Percentiles rank a stretch among this genome's conserved stretches.
phyloP scores from a whole-genome alignment of 2,888 invertebrate species.

The Drosophila nr. fundita region DNA sequence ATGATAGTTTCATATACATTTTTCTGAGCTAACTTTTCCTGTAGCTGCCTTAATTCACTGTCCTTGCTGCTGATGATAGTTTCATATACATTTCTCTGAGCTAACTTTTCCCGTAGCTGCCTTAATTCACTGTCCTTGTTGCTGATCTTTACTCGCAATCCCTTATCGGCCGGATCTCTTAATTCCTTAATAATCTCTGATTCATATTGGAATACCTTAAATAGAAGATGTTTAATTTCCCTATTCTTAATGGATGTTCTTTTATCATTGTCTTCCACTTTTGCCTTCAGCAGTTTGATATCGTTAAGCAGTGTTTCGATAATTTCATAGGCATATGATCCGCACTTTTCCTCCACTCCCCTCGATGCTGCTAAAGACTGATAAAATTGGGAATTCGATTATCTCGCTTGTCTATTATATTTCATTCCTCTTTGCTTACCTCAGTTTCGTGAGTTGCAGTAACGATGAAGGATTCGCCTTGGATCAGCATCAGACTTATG shows the following conservation, averaged over 20 bases:
- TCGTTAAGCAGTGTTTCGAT: background rate
- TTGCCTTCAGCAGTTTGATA: background rate
- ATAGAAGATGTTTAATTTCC: rapidly evolving
- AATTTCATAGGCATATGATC: background rate
- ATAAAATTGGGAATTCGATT: background rate
- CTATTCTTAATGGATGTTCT: too few relatives aligned
- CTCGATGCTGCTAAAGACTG: background rate
- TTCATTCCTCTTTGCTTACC: background rate
- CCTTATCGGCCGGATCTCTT: background rate
- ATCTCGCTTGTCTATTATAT: background rate
- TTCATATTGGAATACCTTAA: rapidly evolving
- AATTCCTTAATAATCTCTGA: background rate
- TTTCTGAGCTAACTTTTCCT: background rate
- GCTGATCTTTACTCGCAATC: background rate
- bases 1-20: background rate
- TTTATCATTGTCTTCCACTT: background rate
- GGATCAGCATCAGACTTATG: background rate
- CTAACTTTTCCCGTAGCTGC: too few relatives aligned
- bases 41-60: background rate
- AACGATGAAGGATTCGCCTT: background rate
- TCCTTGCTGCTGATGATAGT: too few relatives aligned
- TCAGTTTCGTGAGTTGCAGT: background rate
- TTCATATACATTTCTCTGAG: too few relatives aligned
- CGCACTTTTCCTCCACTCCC: background rate
- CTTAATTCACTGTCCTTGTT: background rate